A percentile compares a stretch with the other conserved stretches of the same genome.
Conservation (phyloP, 2,797 vertebrate genomes). For the Astyanax mexicanus region DNA sequence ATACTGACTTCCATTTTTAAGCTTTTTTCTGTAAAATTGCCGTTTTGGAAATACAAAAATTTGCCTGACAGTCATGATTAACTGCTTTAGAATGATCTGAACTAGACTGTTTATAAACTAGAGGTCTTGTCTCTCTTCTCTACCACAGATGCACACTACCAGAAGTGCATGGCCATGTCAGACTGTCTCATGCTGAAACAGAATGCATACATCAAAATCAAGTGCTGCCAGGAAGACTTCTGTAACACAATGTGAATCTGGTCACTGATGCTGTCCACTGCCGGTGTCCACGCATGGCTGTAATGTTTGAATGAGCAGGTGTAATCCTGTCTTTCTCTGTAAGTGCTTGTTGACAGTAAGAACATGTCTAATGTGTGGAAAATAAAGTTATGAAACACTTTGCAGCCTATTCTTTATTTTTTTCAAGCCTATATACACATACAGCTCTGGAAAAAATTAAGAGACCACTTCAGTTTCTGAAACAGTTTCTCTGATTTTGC, state of each 20-base stretch:
- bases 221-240: conserved; percentile 71
- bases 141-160: conserved; percentile 69
- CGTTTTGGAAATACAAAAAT: too few species aligned
- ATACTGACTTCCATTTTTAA: too few species aligned
- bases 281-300: background rate
- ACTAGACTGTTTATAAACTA: too few species aligned
- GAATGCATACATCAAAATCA: conserved; percentile 70
- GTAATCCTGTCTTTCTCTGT: background rate
- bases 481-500: too few species aligned
- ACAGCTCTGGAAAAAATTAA: too few species aligned
- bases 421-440: too few species aligned
- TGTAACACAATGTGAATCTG: conserved; percentile 72
- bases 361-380: background rate
- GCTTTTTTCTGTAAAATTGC: too few species aligned
- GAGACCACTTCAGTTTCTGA: too few species aligned
- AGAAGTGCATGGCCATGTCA: conserved; percentile 74
- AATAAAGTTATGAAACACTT: background rate
- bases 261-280: background rate
- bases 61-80: too few species aligned
- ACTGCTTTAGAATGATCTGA: too few species aligned
- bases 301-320: background rate
- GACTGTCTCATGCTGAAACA: conserved; percentile 70
- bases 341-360: background rate
- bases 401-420: background rate
- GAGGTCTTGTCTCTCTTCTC: background rate